Conservation (phyloP, 2,113 vertebrate species). For the Haemorhous mexicanus region DNA sequence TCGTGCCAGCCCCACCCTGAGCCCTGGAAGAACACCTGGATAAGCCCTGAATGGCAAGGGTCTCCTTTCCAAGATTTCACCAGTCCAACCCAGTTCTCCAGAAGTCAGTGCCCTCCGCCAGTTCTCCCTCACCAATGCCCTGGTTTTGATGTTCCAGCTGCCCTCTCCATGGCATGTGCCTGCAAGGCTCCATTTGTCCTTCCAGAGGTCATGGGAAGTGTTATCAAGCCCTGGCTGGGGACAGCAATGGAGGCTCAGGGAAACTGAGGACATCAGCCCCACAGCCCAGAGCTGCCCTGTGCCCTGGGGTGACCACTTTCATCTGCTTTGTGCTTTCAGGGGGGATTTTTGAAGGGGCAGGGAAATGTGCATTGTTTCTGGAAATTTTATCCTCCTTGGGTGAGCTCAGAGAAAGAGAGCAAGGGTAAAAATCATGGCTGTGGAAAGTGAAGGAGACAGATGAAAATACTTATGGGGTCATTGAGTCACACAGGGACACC, state of each 20-base stretch:
- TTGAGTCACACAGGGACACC: neutral
- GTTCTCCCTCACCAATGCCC: neutral
- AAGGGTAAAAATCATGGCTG: neutral
- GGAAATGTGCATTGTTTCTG: neutral
- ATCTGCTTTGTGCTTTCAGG: neutral
- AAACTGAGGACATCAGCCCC: neutral
- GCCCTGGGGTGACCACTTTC: neutral
- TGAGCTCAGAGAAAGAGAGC: neutral
- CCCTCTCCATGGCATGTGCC: neutral
- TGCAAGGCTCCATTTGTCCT: neutral
- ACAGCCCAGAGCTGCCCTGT: neutral
- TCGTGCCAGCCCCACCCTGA: rapidly evolving
- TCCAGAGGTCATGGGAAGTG: neutral
- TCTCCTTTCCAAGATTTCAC: neutral
- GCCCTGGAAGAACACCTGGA: neutral
- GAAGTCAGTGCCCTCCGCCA: neutral
- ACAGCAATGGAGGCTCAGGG: rapidly evolving
- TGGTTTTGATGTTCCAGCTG: neutral
- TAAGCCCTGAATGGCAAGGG: neutral
- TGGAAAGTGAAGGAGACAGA: neutral
- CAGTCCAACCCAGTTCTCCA: neutral
- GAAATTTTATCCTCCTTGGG: neutral
- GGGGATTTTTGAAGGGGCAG: neutral
- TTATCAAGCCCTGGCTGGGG: neutral
- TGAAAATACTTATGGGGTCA: neutral